Evolutionary conservation across 2,113 vertebrate genomes (phyloP), one percentile per base, ranked within the genome.

Genomic region (Xyliphius kryptos): DNA sequence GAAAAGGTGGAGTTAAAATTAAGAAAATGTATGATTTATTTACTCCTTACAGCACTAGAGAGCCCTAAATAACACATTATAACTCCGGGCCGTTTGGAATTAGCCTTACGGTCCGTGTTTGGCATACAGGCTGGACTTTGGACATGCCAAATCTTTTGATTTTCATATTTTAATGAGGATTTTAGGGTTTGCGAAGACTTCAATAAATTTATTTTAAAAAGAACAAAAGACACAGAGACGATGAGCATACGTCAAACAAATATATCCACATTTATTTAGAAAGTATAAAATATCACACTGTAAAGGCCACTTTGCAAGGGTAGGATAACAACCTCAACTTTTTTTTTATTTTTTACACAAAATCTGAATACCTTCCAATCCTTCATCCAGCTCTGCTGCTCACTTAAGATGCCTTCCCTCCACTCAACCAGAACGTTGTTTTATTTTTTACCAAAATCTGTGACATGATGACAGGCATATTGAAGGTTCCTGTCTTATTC

Each of bases 221-320:
- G 44, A 65, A 72, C 21, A 62, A 69, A 72, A 38, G 67, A 53
- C 37, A 46, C 21, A 11, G 3, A 77, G 56, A 15, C 73, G 55
- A 56, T 21, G 13, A 5, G 21, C 61, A 75, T 82, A 77, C 76
- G 72, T 76, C 83, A 86, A 86, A 88, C 84, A 86, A 87, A 86
- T 83, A 88, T 84, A 83, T 84, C 83, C 86, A 89, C 87, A 81
- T 89, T 89, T 89, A 89, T 88, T 89, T 87, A 71, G 71, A 87
- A 87, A 87, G 87, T 89, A 89, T 85, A 89, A 89, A 89, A 89
- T 84, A 84, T 86, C 83, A 88, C 84, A 89, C 84, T 80, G 79
- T 84, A 88, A 88, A 88, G 87, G 86, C 86, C 87, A 87, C 87
- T 86, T 86, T 83, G 83, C 81, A 86, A 71, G 81, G 82, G 85